These are phyloP conservation scores for Aphidius gifuensis DNA, from an alignment of 1,140 invertebrate genomes.

Conservation along the genomic window DNA sequence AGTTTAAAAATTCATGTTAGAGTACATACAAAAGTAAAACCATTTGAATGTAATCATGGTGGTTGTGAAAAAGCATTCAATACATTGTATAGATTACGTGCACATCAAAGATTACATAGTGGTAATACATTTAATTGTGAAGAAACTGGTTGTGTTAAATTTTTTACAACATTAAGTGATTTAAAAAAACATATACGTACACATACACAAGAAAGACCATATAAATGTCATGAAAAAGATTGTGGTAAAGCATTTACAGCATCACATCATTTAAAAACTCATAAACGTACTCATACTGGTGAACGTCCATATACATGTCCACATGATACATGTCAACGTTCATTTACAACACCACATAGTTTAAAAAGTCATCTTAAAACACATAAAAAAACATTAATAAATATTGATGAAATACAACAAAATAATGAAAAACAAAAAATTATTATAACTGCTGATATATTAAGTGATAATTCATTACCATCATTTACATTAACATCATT, in stretches of 20 bases:
- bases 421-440: background rate
- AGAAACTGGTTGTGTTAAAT: slow-evolving; percentile 79
- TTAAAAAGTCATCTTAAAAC: slow-evolving; percentile 75
- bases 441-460: slow-evolving; percentile 24
- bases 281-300: slow-evolving; percentile 62
- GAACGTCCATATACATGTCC: slow-evolving; percentile 77
- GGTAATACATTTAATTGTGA: slow-evolving; percentile 95
- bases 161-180: slow-evolving; percentile 91
- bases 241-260: slow-evolving; percentile 91
- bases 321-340: slow-evolving; percentile 67
- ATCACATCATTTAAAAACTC: slow-evolving; percentile 90
- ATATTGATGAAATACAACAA: slow-evolving; percentile 15
- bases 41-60: slow-evolving; percentile 74
- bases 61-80: slow-evolving; percentile 92
- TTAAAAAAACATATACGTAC: slow-evolving; percentile 89
- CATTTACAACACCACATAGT: slow-evolving; percentile 79
- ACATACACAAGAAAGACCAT: slow-evolving; percentile 89
- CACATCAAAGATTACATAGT: slow-evolving; percentile 88
- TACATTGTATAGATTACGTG: slow-evolving; percentile 88
- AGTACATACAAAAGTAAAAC: slow-evolving; percentile 93
- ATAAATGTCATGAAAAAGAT: slow-evolving; percentile 78
- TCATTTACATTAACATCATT: background rate
- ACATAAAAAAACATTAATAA: slow-evolving; percentile 42
- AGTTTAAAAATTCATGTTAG: slow-evolving; percentile 92
- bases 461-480: slow-evolving; percentile 29